A percentile compares a stretch with the other conserved stretches of the same genome.
Conservation (phyloP, 2,888 invertebrate genomes). For the Harpagoxenus sublaevis region DNA sequence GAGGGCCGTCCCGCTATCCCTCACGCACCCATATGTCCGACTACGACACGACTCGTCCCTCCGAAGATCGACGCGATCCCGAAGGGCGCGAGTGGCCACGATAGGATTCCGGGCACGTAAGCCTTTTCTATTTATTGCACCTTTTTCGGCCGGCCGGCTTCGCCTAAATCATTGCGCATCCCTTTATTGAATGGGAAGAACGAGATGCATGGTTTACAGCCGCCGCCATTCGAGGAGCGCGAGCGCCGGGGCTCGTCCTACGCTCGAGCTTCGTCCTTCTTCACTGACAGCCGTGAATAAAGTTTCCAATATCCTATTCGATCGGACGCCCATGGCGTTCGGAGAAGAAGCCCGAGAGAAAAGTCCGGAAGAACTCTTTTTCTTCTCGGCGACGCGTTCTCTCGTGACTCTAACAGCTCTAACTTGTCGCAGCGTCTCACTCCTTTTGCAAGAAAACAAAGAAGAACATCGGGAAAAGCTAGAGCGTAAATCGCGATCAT, state of each 20-base stretch:
- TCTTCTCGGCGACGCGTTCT: conserved; percentile 44
- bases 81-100: conserved; percentile 43
- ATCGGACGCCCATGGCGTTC: conserved; percentile 54
- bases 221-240: conserved; percentile 68
- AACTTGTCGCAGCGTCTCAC: conserved; percentile 24
- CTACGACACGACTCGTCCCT: conserved; percentile 69
- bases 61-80: conserved; percentile 66
- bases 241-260: conserved; percentile 36
- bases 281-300: conserved; percentile 73
- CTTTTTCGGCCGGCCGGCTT: conserved; percentile 79
- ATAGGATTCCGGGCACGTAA: conserved; percentile 80
- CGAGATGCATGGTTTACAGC: conserved; percentile 79
- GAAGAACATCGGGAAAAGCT: background rate
- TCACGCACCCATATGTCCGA: conserved; percentile 42
- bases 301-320: conserved; percentile 80
- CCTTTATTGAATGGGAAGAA: conserved; percentile 80
- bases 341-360: conserved; percentile 54
- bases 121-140: conserved; percentile 82
- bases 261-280: conserved; percentile 49
- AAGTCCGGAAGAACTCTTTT: conserved; percentile 56
- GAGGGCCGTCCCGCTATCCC: conserved; percentile 51
- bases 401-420: conserved; percentile 14
- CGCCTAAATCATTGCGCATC: conserved; percentile 82
- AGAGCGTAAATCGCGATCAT: background rate
- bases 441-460: conserved; percentile 9